phyloP scores from a whole-genome alignment of 2,888 invertebrate genomes.

The Bruchidius siliquastri region DNA sequence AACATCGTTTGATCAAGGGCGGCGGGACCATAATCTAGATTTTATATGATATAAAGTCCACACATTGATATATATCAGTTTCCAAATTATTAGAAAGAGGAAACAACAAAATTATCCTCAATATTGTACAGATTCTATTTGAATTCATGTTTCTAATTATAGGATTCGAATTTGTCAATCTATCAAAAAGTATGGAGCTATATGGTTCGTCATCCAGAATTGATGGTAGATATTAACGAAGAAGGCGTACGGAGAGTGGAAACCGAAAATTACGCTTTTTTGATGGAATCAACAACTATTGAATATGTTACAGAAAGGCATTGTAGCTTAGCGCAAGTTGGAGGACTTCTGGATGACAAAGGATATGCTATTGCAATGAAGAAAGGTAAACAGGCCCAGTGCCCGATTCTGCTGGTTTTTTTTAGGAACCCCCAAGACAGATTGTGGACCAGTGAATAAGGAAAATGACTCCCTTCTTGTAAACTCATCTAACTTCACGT shows the following conservation, averaged over 20 bases:
- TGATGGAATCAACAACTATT: conserved; percentile 87
- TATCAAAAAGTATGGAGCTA: conserved; percentile 78
- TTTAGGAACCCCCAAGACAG: no score
- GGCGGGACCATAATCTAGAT: conserved; percentile 2
- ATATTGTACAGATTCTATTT: no score
- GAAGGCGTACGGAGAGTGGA: conserved; percentile 58
- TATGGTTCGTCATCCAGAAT: conserved; percentile 65
- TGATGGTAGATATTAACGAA: conserved; percentile 56
- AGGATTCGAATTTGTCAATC: conserved; percentile 74
- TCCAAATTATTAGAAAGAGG: no score
- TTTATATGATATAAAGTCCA: background rate
- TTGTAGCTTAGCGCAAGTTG: conserved; percentile 70
- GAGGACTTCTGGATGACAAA: conserved; percentile 72
- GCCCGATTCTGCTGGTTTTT: no score
- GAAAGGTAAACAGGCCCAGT: conserved; percentile 70
- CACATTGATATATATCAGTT: no score
- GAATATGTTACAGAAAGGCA: conserved; percentile 77
- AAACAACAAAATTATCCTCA: no score
- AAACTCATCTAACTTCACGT: no score
- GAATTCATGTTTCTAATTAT: no score
- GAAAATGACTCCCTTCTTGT: no score
- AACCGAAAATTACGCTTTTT: conserved; percentile 65
- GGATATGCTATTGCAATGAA: conserved; percentile 85
- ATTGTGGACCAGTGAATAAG: no score
- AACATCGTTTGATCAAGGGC: no score